A percentile compares a stretch with the other conserved stretches of the same genome.
These are phyloP conservation scores for Ctenopoma multispine DNA, from an alignment of 2,797 vertebrate genomes.

Conservation along the genomic window DNA sequence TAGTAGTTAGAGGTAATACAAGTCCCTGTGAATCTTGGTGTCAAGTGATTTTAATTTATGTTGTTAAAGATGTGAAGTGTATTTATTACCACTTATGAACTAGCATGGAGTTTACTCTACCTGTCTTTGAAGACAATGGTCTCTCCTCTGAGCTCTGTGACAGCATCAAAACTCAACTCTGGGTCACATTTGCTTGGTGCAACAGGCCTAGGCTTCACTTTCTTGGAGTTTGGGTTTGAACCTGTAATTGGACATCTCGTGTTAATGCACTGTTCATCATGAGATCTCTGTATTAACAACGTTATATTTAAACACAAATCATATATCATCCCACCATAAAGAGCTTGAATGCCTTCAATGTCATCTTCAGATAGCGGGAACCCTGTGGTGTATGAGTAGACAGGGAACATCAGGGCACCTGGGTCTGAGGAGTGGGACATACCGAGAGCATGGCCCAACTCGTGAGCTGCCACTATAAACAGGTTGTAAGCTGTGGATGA, in stretches of 20 bases:
- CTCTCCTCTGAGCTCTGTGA: conserved; percentile 94
- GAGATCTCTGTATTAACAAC: neutral
- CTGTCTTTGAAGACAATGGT: conserved; percentile 96
- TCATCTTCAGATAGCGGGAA: conserved; percentile 91
- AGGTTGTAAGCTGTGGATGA: conserved; percentile 89
- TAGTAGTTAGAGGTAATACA: too few species aligned
- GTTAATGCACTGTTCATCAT: conserved; percentile 12
- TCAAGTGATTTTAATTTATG: neutral
- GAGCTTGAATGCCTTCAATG: conserved; percentile 92
- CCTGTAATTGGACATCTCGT: conserved; percentile 64
- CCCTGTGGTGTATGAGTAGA: conserved; percentile 85
- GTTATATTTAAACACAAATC: neutral
- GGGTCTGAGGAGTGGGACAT: conserved; percentile 90
- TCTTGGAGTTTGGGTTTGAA: conserved; percentile 83
- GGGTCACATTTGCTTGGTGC: conserved; percentile 93
- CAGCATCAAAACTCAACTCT: conserved; percentile 89
- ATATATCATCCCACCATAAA: conserved; percentile 87
- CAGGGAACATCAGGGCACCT: conserved; percentile 93
- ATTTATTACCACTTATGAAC: neutral
- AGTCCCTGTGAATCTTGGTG: neutral
- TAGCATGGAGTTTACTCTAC: conserved; percentile 64
- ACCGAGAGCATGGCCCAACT: conserved; percentile 95
- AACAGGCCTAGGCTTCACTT: conserved; percentile 88
- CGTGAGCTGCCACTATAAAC: conserved; percentile 92
- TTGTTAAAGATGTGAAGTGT: neutral